Percentiles rank a stretch among this genome's conserved stretches.
phyloP scores from a whole-genome alignment of 2,797 vertebrate genomes.

The Centroberyx gerrardi region DNA sequence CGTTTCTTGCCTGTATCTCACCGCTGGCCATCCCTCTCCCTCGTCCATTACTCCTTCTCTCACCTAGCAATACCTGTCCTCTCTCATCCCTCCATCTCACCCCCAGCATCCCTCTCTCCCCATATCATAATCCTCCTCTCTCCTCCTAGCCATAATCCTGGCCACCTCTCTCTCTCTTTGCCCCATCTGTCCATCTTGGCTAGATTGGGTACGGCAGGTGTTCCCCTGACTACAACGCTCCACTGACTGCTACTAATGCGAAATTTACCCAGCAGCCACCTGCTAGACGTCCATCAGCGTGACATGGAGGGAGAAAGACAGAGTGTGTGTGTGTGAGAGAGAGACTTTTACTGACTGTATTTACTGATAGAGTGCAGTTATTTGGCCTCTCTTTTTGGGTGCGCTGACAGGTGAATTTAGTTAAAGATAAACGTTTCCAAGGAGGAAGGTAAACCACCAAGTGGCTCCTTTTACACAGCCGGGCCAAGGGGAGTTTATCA shows the following conservation, averaged over 20 bases:
- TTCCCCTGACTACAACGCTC: constrained; percentile 82
- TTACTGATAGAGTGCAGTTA: constrained; percentile 36
- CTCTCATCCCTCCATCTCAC: constrained; percentile 28
- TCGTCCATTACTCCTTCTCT: constrained; percentile 11
- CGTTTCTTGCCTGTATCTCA: constrained; percentile 10
- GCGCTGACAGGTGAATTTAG: constrained; percentile 37
- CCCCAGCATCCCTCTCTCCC: constrained; percentile 17
- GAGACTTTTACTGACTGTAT: constrained; percentile 47
- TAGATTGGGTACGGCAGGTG: constrained; percentile 86
- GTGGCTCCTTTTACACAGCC: constrained; percentile 14
- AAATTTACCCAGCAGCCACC: constrained; percentile 84
- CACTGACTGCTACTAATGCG: constrained; percentile 79
- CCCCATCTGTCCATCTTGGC: constrained; percentile 77
- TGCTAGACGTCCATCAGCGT: constrained; percentile 74
- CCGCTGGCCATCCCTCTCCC: not conserved
- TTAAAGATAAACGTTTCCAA: constrained; percentile 42
- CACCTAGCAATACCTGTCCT: constrained; percentile 11
- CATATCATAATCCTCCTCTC: constrained; percentile 37
- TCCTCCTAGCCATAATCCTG: constrained; percentile 43
- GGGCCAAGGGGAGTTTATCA: constrained; percentile 26
- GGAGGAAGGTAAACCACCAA: not conserved
- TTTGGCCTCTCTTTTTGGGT: constrained; percentile 27
- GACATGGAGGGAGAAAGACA: constrained; percentile 54
- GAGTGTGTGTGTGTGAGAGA: constrained; percentile 31
- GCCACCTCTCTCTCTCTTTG: constrained; percentile 39